phyloP scores from a whole-genome alignment of 2,888 invertebrate species.

The Acleris cristana region DNA sequence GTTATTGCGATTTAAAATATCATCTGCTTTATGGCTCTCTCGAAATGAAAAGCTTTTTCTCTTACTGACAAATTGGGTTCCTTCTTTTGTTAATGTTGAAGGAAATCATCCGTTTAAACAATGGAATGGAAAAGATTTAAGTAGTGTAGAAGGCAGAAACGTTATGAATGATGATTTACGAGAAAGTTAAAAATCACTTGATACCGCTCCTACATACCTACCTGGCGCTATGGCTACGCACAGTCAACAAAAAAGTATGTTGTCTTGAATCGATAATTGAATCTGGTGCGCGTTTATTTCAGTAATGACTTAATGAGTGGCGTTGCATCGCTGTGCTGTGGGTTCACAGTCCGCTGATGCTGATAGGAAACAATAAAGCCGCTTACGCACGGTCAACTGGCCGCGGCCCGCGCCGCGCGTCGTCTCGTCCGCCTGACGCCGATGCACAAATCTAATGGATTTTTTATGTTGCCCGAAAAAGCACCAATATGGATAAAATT shows the following conservation, averaged over 20 bases:
- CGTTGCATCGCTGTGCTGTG: slow-evolving; percentile 9
- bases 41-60: slow-evolving; percentile 66
- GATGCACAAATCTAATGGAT: slow-evolving; percentile 74
- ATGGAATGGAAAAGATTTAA: slow-evolving; percentile 23
- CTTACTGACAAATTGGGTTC: slow-evolving; percentile 45
- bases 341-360: slow-evolving; percentile 25
- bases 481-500: slow-evolving; percentile 65
- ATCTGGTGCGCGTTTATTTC: not conserved
- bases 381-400: slow-evolving; percentile 66
- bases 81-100: slow-evolving; percentile 29
- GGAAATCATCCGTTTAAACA: slow-evolving; percentile 26
- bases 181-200: too few relatives aligned
- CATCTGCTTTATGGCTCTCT: slow-evolving; percentile 63
- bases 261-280: not conserved
- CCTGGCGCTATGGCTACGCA: too few relatives aligned
- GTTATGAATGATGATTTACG: too few relatives aligned
- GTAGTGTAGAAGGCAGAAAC: slow-evolving; percentile 1
- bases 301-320: not conserved
- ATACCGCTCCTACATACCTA: too few relatives aligned
- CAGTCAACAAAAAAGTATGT: not conserved
- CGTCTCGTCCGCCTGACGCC: slow-evolving; percentile 53
- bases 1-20: slow-evolving; percentile 75
- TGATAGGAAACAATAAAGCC: slow-evolving; percentile 58
- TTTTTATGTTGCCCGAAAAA: slow-evolving; percentile 69
- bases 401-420: slow-evolving; percentile 42